These are phyloP conservation scores for Prionailurus viverrinus DNA, from an alignment of 2,113 vertebrate genomes.

Conservation along the genomic window DNA sequence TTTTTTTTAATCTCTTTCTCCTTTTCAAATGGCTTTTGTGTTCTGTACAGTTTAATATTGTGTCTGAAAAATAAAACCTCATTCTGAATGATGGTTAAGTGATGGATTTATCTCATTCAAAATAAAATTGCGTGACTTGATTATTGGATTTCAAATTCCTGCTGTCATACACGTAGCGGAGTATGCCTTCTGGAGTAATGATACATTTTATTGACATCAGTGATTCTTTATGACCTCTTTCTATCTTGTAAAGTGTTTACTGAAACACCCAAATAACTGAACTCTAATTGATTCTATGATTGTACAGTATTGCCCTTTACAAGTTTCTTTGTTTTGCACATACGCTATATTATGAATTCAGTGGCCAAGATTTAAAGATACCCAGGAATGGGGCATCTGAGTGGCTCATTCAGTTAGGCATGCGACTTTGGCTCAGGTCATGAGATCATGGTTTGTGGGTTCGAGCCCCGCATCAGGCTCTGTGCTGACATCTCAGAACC, in stretches of 20 bases:
- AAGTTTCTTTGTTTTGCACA: neutral
- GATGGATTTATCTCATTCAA: conserved; percentile 3
- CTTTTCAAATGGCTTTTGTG: neutral
- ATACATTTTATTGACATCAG: neutral
- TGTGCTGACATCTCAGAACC: too few species aligned
- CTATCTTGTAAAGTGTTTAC: neutral
- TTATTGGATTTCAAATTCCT: neutral
- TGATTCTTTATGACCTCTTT: neutral
- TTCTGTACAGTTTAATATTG: neutral
- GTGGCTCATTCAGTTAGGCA: too few species aligned
- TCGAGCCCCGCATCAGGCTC: too few species aligned
- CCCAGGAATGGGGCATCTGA: neutral
- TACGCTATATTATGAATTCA: neutral
- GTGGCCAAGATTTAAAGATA: neutral
- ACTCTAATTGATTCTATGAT: neutral
- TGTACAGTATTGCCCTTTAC: neutral
- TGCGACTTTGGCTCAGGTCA: too few species aligned
- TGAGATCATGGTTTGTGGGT: too few species aligned
- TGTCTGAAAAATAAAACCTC: conserved; percentile 36
- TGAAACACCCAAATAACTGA: neutral
- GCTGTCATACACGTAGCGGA: neutral
- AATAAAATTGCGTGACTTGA: neutral
- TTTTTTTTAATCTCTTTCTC: neutral
- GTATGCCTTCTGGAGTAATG: neutral
- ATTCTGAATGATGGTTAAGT: neutral